These are phyloP conservation scores for Orthosia gracilis DNA, from an alignment of 2,888 invertebrate species.

Conservation along the genomic window DNA sequence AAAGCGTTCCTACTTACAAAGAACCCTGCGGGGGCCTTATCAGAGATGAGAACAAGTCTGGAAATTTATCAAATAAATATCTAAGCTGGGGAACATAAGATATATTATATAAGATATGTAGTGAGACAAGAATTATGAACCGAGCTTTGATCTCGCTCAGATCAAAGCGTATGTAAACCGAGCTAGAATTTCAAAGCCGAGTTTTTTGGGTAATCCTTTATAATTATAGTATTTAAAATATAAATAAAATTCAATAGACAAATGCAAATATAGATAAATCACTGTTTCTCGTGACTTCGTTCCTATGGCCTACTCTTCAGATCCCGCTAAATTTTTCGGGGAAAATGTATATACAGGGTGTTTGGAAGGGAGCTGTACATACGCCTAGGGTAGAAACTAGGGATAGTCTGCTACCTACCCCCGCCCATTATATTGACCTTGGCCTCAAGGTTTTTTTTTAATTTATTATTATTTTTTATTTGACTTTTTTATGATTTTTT, in stretches of 20 bases:
- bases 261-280: slow-evolving; percentile 38
- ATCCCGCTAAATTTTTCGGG: no score
- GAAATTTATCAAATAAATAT: slow-evolving; percentile 32
- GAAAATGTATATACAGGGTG: no score
- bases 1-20: slow-evolving; percentile 24
- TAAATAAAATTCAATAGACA: neutral
- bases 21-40: slow-evolving; percentile 29
- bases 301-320: no score
- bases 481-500: no score
- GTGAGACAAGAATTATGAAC: slow-evolving; percentile 19
- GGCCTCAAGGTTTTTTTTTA: no score
- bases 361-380: no score
- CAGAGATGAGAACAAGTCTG: slow-evolving; percentile 14
- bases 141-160: no score
- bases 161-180: slow-evolving; percentile 48
- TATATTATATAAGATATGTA: slow-evolving; percentile 21
- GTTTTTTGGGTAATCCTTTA: slow-evolving; percentile 22
- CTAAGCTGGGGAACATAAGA: slow-evolving; percentile 25
- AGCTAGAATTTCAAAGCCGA: slow-evolving; percentile 27
- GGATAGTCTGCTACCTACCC: no score
- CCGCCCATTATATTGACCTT: no score
- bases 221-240: neutral
- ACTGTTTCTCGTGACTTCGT: no score
- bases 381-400: no score
- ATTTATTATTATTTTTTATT: no score